These are phyloP conservation scores for Microcebus griseorufus DNA, from an alignment of 2,113 vertebrate species.

Conservation along the genomic window DNA sequence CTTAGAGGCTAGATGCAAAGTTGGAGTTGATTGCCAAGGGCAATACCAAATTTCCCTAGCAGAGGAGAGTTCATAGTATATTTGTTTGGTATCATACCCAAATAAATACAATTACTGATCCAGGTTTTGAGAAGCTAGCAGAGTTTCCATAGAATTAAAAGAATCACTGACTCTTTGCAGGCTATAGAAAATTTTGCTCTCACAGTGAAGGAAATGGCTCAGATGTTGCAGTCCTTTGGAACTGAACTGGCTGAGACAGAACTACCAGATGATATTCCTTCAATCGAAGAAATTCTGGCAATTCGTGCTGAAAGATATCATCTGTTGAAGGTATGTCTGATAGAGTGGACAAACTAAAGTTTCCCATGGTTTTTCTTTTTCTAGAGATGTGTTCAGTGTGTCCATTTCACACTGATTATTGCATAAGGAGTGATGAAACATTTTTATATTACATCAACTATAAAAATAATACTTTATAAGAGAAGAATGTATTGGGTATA, in stretches of 20 bases:
- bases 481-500: not conserved
- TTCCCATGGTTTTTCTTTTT: not conserved
- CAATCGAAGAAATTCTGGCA: slow-evolving; percentile 90
- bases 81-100: not conserved
- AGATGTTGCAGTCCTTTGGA: slow-evolving; percentile 96
- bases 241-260: slow-evolving; percentile 94
- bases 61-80: not conserved
- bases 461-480: not conserved
- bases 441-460: not conserved
- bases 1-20: slow-evolving; percentile 8
- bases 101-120: not conserved
- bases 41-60: not conserved
- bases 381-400: not conserved
- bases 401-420: not conserved
- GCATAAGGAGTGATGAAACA: not conserved
- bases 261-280: slow-evolving; percentile 88
- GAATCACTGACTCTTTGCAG: slow-evolving; percentile 81
- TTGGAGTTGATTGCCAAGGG: not conserved
- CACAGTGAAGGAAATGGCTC: slow-evolving; percentile 97
- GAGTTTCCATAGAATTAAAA: not conserved
- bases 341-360: not conserved
- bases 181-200: slow-evolving; percentile 98
- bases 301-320: slow-evolving; percentile 92
- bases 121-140: fast-evolving
- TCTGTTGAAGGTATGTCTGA: slow-evolving; percentile 91